Conservation (phyloP, 2,797 vertebrate genomes). For the Euthynnus affinis region DNA sequence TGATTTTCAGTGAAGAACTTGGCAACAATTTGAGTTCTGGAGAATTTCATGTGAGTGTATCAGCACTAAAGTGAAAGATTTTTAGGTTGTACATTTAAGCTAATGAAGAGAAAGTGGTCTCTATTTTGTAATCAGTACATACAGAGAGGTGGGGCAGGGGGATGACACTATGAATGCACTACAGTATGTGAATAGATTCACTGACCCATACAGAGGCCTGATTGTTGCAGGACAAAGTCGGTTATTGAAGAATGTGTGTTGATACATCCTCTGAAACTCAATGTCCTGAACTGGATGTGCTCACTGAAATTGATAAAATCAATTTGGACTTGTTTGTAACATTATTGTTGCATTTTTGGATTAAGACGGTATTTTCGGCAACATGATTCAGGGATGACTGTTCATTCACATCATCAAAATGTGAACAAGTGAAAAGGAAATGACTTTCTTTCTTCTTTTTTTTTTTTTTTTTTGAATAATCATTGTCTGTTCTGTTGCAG, state of each 20-base stretch:
- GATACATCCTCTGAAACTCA: slow-evolving; percentile 14
- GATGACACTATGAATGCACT: slow-evolving; percentile 45
- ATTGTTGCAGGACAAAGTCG: slow-evolving; percentile 55
- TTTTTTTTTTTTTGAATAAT: neutral
- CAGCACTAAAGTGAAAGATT: neutral
- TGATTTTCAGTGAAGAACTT: neutral
- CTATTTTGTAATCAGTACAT: slow-evolving; percentile 15
- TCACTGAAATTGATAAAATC: neutral
- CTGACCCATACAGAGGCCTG: slow-evolving; percentile 58
- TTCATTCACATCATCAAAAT: neutral
- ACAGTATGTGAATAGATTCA: slow-evolving; percentile 54
- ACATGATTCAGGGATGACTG: neutral
- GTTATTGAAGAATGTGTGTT: slow-evolving; percentile 50
- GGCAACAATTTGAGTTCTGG: neutral
- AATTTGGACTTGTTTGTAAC: neutral
- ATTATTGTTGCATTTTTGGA: neutral
- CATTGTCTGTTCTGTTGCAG: slow-evolving; percentile 60
- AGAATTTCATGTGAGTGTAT: neutral
- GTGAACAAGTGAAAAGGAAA: neutral
- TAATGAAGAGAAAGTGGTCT: neutral
- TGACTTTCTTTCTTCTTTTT: neutral
- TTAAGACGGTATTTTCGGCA: neutral
- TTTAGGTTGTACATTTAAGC: slow-evolving; percentile 1
- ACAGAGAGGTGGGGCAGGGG: neutral
- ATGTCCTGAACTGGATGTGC: slow-evolving; percentile 12